phyloP scores from a whole-genome alignment of 2,113 vertebrate genomes.

The Lepus europaeus region DNA sequence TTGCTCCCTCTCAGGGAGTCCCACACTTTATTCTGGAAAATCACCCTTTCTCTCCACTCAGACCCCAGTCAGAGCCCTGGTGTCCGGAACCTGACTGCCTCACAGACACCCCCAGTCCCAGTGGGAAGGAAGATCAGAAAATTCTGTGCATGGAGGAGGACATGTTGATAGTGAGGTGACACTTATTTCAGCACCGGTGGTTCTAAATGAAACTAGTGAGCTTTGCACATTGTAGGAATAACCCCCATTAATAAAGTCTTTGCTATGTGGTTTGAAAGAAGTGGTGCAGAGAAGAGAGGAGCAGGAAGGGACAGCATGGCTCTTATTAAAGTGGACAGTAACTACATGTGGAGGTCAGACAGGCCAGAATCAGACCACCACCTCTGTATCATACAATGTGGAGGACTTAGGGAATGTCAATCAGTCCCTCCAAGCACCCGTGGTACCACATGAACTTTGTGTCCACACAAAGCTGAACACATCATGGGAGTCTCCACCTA shows the following conservation, averaged over 20 bases:
- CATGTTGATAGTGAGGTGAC: background rate
- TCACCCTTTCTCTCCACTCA: background rate
- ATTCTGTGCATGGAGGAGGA: background rate
- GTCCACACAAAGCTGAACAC: background rate
- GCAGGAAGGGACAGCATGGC: background rate
- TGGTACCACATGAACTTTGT: background rate
- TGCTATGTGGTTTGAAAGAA: background rate
- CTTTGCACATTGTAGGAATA: background rate
- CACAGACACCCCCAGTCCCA: background rate
- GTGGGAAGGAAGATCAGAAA: background rate
- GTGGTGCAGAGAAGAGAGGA: background rate
- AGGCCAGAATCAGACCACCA: background rate
- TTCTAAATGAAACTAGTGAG: background rate
- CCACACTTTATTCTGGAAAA: background rate
- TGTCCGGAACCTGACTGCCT: background rate
- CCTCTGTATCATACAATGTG: background rate
- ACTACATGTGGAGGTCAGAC: background rate
- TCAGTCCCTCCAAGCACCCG: background rate
- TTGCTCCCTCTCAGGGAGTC: background rate
- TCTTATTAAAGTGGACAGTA: background rate
- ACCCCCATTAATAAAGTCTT: background rate
- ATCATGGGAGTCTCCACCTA: too few species aligned
- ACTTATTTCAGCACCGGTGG: background rate
- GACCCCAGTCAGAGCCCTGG: background rate
- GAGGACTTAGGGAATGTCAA: rapidly evolving